phyloP scores from a whole-genome alignment of 2,888 invertebrate species.

The Agrenia bidenticulata region DNA sequence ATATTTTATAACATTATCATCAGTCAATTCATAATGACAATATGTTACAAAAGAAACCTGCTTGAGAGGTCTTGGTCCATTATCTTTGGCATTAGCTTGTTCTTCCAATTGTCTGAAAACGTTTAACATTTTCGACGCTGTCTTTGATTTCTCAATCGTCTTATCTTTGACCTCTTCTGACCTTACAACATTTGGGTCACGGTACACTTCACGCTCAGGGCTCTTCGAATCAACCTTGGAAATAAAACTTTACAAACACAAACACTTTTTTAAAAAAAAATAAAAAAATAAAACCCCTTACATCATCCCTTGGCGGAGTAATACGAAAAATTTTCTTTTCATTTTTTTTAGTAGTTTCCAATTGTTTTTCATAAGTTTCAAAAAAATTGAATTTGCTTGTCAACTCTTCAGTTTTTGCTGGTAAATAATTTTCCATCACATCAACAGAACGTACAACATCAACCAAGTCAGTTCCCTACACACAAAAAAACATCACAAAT shows the following conservation, averaged over 20 bases:
- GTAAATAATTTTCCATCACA: constrained; percentile 73
- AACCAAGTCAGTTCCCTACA: too few relatives aligned
- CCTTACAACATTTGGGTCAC: constrained; percentile 72
- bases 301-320: constrained; percentile 49
- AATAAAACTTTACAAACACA: too few relatives aligned
- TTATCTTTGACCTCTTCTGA: constrained; percentile 57
- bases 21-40: too few relatives aligned
- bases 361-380: constrained; percentile 78
- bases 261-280: too few relatives aligned
- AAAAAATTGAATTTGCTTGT: constrained; percentile 87
- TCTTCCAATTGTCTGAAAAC: constrained; percentile 81
- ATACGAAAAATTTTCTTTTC: constrained; percentile 74
- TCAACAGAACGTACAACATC: too few relatives aligned
- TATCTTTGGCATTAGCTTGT: too few relatives aligned
- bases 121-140: constrained; percentile 81
- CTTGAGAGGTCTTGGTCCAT: too few relatives aligned
- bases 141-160: constrained; percentile 62
- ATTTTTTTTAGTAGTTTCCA: constrained; percentile 57
- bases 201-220: constrained; percentile 72
- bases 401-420: constrained; percentile 78
- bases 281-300: too few relatives aligned
- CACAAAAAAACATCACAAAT: too few relatives aligned
- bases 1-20: too few relatives aligned
- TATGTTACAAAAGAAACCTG: too few relatives aligned
- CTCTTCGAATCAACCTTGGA: too few relatives aligned